Evolutionary conservation across 2,113 vertebrate genomes (phyloP).

Genomic region (Tringa solitaria): DNA sequence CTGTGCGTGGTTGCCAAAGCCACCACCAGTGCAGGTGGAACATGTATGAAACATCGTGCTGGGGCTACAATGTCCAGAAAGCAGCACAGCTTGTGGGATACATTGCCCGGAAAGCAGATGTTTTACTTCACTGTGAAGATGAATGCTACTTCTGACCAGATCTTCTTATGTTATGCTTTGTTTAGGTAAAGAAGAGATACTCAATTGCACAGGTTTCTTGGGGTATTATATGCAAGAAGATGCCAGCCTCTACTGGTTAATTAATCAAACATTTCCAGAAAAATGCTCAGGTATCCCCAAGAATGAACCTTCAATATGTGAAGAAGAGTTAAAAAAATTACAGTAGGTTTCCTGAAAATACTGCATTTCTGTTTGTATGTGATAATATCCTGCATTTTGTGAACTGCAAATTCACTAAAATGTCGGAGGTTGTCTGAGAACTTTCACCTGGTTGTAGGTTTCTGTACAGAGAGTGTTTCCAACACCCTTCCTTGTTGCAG

Average conservation of each 20-base stretch:
- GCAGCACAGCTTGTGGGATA: not conserved
- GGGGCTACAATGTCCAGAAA: not conserved
- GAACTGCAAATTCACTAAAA: not conserved
- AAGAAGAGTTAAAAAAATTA: slow-evolving; percentile 27
- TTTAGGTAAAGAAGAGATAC: slow-evolving; percentile 67
- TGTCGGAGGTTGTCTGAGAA: not conserved
- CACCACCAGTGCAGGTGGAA: not conserved
- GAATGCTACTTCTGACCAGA: not conserved
- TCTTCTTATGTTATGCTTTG: not conserved
- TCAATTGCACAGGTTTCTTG: slow-evolving; percentile 71
- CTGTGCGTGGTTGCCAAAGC: not conserved
- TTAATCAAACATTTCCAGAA: not conserved
- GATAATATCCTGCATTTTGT: not conserved
- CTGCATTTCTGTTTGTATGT: not conserved
- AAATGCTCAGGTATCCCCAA: not conserved
- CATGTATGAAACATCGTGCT: not conserved
- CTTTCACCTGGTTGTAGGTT: not conserved
- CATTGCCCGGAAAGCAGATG: not conserved
- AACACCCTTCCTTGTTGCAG: slow-evolving; percentile 19
- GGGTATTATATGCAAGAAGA: slow-evolving; percentile 39
- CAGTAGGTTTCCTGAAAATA: slow-evolving; percentile 48
- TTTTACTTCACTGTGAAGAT: not conserved
- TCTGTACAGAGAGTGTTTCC: not conserved
- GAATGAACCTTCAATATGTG: slow-evolving; percentile 27
- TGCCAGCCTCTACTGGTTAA: slow-evolving; percentile 61